A percentile compares a stretch with the other conserved stretches of the same genome.
Evolutionary conservation across 2,113 vertebrate species (phyloP).

Genomic region (Tautogolabrus adspersus): DNA sequence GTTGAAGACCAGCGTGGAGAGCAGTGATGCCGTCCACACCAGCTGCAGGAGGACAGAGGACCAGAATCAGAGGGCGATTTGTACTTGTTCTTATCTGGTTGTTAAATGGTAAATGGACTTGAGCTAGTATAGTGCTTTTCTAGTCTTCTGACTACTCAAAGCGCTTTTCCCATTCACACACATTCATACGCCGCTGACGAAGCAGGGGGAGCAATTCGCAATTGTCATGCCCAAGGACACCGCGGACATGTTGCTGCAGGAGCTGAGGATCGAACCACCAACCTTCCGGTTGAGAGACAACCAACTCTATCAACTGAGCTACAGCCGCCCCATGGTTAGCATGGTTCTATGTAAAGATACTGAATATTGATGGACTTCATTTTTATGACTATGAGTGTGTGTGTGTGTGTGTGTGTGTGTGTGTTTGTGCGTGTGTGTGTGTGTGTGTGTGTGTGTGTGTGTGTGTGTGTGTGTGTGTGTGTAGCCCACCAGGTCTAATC

Average conservation of each 20-base stretch:
- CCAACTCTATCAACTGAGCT: no score
- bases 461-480: not conserved
- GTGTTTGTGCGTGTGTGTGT: slow-evolving; percentile 8
- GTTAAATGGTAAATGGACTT: no score
- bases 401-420: not conserved
- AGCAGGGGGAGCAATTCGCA: no score
- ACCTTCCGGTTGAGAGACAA: no score
- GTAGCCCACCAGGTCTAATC: slow-evolving; percentile 86
- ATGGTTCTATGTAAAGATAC: not conserved
- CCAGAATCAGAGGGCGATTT: not conserved
- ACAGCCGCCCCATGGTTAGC: no score
- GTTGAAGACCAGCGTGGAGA: slow-evolving; percentile 87
- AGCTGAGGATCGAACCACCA: no score
- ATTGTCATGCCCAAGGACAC: no score
- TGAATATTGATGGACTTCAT: not conserved
- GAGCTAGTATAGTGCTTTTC: no score
- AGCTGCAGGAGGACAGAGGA: slow-evolving; percentile 73
- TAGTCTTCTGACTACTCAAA: no score
- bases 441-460: not conserved
- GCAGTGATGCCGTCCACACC: slow-evolving; percentile 88
- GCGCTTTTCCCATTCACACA: no score
- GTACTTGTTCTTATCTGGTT: not conserved
- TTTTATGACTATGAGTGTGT: not conserved
- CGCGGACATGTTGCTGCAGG: no score
- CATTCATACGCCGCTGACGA: no score